Base-by-base conservation (phyloP, 1,140 invertebrate species). In the Dolichoris vasculosae region DNA sequence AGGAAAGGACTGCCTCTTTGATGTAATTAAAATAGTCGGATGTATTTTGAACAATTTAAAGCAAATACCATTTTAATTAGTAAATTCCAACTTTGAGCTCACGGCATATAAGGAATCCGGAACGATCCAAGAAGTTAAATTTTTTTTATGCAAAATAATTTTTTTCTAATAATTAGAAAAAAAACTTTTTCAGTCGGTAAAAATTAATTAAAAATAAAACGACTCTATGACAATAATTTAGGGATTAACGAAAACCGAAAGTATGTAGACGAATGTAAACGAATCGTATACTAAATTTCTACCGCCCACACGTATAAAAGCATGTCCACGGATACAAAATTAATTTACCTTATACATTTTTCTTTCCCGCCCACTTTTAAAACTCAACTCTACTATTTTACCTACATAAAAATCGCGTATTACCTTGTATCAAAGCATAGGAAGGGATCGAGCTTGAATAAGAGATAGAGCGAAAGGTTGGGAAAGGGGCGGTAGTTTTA, bases 401-500 rank as follows among this genome's bases (percentile, higher is more conserved):
- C 23, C 38, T 4, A 71, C 40, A 40, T 9, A 73, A 73, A 32
- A 48, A 17, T 43, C 63, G n/a, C 17, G 9, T 43, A 73, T 73
- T 43, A 73, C 20, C 78, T 20, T 26, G 78, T 13, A 38, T 38
- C 46, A 78, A 38, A 35, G 76, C 3, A 40, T 38, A 30, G 30
- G 13, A 40, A 67, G 59, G 2, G 23, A 40, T 40, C 38, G 69
- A 43, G 69, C 35, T 82, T 46, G n/a, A 71, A 51, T 35, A 55
- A 46, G 46, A 30, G 43, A 73, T 40, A 71, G 69, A 20, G 11
- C 51, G 2, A 46, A 32, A 40, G 40, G 51, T 63, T 13, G 26
- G 69, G 0, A 15, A 83, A 51, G 69, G 71, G 35, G 71, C 55
- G 71, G 38, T 46, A 46, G 71, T 76, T 76, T 76, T 76, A 76